Base-by-base conservation (phyloP, 2,888 invertebrate genomes). In the Tachina grossa region DNA sequence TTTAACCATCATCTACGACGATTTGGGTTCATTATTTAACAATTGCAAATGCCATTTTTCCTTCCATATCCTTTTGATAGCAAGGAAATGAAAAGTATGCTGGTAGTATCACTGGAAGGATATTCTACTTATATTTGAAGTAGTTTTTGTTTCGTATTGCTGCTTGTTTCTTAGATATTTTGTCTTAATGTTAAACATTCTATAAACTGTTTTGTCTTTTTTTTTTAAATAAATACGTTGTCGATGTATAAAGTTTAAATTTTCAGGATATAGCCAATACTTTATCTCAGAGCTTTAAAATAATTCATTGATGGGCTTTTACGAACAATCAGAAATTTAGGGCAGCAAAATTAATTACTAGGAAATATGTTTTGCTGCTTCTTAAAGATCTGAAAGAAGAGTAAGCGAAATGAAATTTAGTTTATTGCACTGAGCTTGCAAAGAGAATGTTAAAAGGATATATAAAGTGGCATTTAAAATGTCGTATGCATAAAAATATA, bases 11-110 rank as follows among this genome's bases (percentile, higher is more conserved):
- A 85, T 83, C 76, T 61, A 45, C 59, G 71, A 71, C 59, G 66
- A 71, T 57, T 81, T 72, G 39, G 76, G 87, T 87, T 87, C 76
- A 87, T 87, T 85, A 87, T 87, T 81, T 83, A 78, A 76, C 74
- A 85, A 75, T 84, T 86, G 71, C 69, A 61, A 81, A 81, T 80
- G 68, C 39, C 22, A 65, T n/a, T 57, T 39, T 43, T 49, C 39
- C 8, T 76, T 77, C 14, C 22, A 57, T 79, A 78, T 82, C 69
- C 74, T 55, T 72, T 74, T 45, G n/a, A 68, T 69, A 31, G 59
- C 45, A 63, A 63, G 61, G 31, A 76, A 76, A 63, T 63, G 45
- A 76, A 69, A 76, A 71, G 14, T 65, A 55, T 59, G 65, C 83
- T 84, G 65, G 69, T 47, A 53, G 71, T 11, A 39, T 14, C 49